Evolutionary conservation across 2,888 invertebrate species (phyloP).

Genomic region (Caenorhabditis sinica): DNA sequence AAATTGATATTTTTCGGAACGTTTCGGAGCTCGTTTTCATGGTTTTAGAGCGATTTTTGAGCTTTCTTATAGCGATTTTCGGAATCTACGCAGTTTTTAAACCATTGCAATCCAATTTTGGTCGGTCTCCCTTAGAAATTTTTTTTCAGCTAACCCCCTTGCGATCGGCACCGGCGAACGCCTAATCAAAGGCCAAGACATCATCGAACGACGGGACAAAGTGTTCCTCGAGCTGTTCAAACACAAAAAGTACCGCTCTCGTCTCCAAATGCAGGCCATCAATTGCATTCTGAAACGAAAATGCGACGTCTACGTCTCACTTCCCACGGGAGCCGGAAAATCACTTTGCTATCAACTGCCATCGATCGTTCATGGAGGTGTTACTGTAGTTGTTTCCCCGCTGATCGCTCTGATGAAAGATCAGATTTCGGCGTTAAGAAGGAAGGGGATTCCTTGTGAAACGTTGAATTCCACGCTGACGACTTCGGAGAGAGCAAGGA

Average conservation of each 20-base stretch:
- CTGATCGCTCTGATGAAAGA: constrained; percentile 95
- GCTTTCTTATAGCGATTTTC: too few species aligned
- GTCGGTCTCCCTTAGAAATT: background rate
- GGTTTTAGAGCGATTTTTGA: too few species aligned
- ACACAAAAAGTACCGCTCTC: constrained; percentile 77
- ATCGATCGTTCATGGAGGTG: constrained; percentile 89
- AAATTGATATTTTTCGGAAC: too few species aligned
- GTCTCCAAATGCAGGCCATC: constrained; percentile 75
- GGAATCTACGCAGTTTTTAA: too few species aligned
- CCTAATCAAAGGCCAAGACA: constrained; percentile 45
- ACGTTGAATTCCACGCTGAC: constrained; percentile 95
- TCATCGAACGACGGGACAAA: constrained; percentile 65
- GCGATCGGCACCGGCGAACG: constrained; percentile 56
- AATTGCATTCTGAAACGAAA: constrained; percentile 83
- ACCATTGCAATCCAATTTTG: too few species aligned
- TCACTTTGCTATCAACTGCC: constrained; percentile 98
- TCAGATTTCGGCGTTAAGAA: constrained; percentile 89
- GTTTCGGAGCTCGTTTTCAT: too few species aligned
- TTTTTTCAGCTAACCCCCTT: constrained; percentile 41
- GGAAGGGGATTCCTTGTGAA: constrained; percentile 90
- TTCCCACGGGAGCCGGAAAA: constrained; percentile 98
- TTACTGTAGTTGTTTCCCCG: constrained; percentile 96
- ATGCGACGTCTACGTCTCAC: constrained; percentile 94
- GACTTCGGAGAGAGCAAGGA: constrained; percentile 89
- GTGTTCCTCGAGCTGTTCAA: constrained; percentile 72